A percentile compares a stretch with the other conserved stretches of the same genome.
Conservation (phyloP, 2,113 vertebrate species). For the Saccopteryx leptura region DNA sequence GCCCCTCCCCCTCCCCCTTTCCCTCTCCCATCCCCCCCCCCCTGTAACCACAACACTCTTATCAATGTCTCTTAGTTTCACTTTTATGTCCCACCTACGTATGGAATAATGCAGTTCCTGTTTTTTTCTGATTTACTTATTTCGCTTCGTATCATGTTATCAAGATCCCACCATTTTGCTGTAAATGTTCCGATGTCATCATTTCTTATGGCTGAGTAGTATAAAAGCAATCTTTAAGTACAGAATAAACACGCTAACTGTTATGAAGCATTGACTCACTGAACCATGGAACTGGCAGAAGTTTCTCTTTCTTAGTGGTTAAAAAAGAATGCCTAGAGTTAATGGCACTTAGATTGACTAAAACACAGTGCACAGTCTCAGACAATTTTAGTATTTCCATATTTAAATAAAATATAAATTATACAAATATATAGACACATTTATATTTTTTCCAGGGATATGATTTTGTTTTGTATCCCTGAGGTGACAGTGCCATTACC, state of each 20-base stretch:
- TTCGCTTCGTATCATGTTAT: too few relatives aligned
- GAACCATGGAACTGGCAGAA: background rate
- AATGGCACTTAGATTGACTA: background rate
- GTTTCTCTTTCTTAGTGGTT: background rate
- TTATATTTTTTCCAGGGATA: background rate
- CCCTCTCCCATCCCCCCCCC: too few relatives aligned
- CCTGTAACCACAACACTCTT: too few relatives aligned
- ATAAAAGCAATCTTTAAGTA: background rate
- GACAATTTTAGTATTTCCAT: background rate
- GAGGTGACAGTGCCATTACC: background rate
- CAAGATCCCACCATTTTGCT: too few relatives aligned
- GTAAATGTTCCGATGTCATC: too few relatives aligned
- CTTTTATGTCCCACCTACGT: too few relatives aligned
- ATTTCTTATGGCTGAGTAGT: too few relatives aligned
- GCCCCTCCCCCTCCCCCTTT: too few relatives aligned
- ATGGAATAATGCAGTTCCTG: too few relatives aligned
- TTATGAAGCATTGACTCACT: background rate
- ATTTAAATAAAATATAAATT: slow-evolving; percentile 37
- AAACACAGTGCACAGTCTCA: background rate
- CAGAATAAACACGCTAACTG: background rate
- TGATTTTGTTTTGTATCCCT: slow-evolving; percentile 6
- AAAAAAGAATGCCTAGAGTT: background rate
- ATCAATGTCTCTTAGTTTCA: too few relatives aligned
- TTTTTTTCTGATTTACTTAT: too few relatives aligned
- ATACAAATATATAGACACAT: background rate